phyloP scores from a whole-genome alignment of 2,797 vertebrate species.

The Apogon talboti region DNA sequence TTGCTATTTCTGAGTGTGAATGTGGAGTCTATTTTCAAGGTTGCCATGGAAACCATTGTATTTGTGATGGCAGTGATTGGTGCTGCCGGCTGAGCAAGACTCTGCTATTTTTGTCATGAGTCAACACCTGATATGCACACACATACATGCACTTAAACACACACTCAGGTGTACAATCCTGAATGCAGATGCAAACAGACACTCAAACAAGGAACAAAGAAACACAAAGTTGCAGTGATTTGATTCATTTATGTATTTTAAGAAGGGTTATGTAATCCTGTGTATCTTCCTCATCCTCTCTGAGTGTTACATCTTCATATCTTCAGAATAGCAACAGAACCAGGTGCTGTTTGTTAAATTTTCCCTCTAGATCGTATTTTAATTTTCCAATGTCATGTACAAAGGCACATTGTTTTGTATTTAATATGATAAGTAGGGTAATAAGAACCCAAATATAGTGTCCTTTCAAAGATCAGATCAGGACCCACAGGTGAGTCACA shows the following conservation, averaged over 20 bases:
- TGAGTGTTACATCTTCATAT: slow-evolving; percentile 47
- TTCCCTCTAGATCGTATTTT: slow-evolving; percentile 21
- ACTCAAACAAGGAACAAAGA: slow-evolving; percentile 20
- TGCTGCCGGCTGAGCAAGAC: slow-evolving; percentile 83
- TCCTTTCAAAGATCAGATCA: too few relatives aligned
- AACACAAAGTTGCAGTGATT: slow-evolving; percentile 17
- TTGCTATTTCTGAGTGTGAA: slow-evolving; percentile 82
- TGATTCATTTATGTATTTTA: slow-evolving; percentile 19
- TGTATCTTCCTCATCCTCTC: slow-evolving; percentile 26
- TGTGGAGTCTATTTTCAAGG: slow-evolving; percentile 86
- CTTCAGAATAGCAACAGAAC: slow-evolving; percentile 68
- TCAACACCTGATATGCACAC: slow-evolving; percentile 79
- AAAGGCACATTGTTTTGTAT: slow-evolving; percentile 9
- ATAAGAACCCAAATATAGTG: too few relatives aligned
- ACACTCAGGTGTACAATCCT: slow-evolving; percentile 38
- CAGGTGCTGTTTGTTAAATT: slow-evolving; percentile 56
- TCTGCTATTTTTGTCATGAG: slow-evolving; percentile 86
- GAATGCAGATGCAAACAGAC: slow-evolving; percentile 47
- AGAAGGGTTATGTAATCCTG: slow-evolving; percentile 10
- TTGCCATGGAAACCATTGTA: slow-evolving; percentile 89
- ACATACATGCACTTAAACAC: slow-evolving; percentile 11
- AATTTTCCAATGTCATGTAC: too few relatives aligned
- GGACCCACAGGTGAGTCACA: too few relatives aligned
- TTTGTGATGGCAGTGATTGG: slow-evolving; percentile 85
- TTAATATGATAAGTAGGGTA: not conserved